Evolutionary conservation across 2,888 invertebrate genomes (phyloP).

Genomic region (Aradus depressus): DNA sequence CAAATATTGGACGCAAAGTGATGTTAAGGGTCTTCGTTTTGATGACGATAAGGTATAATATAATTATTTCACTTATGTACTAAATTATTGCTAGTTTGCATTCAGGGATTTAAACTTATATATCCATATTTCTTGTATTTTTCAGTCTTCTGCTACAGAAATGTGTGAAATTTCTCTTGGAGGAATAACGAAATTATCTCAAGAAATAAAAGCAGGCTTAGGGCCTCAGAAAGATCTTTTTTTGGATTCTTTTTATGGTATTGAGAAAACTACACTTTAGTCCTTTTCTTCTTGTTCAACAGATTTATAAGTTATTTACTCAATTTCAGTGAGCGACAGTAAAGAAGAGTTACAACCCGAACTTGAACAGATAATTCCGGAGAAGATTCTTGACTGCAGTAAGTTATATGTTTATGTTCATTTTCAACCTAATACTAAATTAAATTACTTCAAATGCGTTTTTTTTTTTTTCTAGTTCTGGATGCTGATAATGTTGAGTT

Average conservation of each 20-base stretch:
- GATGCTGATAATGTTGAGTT: slow-evolving; percentile 35
- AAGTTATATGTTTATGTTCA: slow-evolving; percentile 27
- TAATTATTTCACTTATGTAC: background rate
- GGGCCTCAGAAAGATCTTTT: slow-evolving; percentile 5
- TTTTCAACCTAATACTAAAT: background rate
- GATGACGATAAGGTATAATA: slow-evolving; percentile 57
- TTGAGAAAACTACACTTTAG: background rate
- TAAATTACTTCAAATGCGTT: background rate
- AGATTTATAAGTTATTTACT: background rate
- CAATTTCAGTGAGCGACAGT: slow-evolving; percentile 2
- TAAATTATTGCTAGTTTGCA: background rate
- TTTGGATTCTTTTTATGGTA: slow-evolving; percentile 9
- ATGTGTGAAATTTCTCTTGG: slow-evolving; percentile 29
- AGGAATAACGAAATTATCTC: slow-evolving; percentile 31
- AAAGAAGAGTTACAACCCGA: slow-evolving; percentile 33
- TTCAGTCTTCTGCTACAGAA: slow-evolving; percentile 26
- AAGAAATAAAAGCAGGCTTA: slow-evolving; percentile 36
- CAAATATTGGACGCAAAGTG: slow-evolving; percentile 68
- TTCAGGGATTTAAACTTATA: too few species aligned
- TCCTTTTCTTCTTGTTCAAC: background rate
- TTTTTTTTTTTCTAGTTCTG: slow-evolving; percentile 37
- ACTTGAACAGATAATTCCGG: slow-evolving; percentile 39
- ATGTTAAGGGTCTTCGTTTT: slow-evolving; percentile 62
- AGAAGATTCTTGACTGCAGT: slow-evolving; percentile 37
- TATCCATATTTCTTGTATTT: slow-evolving; percentile 1